Evolutionary conservation across 2,113 vertebrate species (phyloP).

Genomic region (Pitta sordida): DNA sequence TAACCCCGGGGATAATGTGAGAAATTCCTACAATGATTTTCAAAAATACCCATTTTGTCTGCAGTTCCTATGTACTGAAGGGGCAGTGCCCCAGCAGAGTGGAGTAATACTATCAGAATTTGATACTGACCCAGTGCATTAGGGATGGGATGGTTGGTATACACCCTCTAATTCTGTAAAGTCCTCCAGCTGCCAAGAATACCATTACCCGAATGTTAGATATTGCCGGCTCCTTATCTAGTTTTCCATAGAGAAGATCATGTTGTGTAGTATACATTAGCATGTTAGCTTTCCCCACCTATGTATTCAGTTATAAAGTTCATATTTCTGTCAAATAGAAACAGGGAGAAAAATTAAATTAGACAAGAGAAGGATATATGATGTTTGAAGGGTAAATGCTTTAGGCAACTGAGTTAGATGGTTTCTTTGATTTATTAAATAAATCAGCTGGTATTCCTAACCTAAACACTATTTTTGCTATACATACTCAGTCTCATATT

Average conservation of each 20-base stretch:
- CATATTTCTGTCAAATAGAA: slow-evolving; percentile 5
- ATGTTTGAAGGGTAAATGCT: slow-evolving; percentile 13
- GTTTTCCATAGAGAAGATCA: slow-evolving; percentile 30
- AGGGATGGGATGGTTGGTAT: background rate
- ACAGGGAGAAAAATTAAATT: slow-evolving; percentile 33
- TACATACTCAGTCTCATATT: background rate
- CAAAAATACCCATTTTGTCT: background rate
- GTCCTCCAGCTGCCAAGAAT: background rate
- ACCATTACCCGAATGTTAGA: background rate
- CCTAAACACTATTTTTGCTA: slow-evolving; percentile 16
- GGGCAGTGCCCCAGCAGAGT: background rate
- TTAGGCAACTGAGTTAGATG: slow-evolving; percentile 2
- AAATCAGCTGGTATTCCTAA: slow-evolving; percentile 26
- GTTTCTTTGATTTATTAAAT: slow-evolving; percentile 54
- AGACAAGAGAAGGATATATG: slow-evolving; percentile 7
- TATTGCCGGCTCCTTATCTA: background rate
- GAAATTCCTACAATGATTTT: background rate
- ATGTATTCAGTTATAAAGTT: slow-evolving; percentile 15
- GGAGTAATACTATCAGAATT: background rate
- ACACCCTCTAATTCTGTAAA: background rate
- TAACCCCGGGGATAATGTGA: background rate
- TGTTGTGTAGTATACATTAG: background rate
- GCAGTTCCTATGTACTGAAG: background rate
- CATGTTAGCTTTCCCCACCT: background rate
- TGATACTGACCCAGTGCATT: background rate